These are phyloP conservation scores for Amphipoea oculea DNA, from an alignment of 2,888 invertebrate species.

Conservation along the genomic window DNA sequence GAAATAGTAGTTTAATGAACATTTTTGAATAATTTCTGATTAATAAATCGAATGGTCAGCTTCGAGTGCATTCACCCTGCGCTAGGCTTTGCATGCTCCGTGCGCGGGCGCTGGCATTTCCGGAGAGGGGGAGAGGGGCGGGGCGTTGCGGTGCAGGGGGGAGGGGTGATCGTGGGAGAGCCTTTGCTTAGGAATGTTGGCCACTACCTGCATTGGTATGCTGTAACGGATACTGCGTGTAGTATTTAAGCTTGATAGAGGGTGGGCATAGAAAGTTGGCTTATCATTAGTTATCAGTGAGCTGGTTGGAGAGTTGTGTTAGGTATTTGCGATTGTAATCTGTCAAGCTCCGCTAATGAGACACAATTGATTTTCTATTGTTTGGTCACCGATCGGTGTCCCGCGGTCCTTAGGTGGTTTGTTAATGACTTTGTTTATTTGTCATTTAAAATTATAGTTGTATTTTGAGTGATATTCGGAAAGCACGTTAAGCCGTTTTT, in stretches of 20 bases:
- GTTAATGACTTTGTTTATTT: not conserved
- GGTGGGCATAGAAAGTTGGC: slow-evolving; percentile 41
- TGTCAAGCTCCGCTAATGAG: no score
- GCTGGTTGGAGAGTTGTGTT: slow-evolving; percentile 6
- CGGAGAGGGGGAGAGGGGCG: slow-evolving; percentile 71
- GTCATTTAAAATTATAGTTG: not conserved
- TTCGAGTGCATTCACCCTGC: slow-evolving; percentile 77
- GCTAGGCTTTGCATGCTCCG: slow-evolving; percentile 80
- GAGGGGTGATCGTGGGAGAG: slow-evolving; percentile 76
- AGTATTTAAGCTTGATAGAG: slow-evolving; percentile 30
- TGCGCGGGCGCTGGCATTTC: slow-evolving; percentile 85
- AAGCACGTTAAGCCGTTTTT: no score
- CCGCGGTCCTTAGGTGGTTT: no score
- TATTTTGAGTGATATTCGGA: not conserved
- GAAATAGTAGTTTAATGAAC: not conserved
- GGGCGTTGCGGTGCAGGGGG: slow-evolving; percentile 69
- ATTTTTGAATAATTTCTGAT: slow-evolving; percentile 71
- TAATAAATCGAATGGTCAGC: slow-evolving; percentile 67
- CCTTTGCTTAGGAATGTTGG: slow-evolving; percentile 78
- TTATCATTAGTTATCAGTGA: slow-evolving; percentile 36
- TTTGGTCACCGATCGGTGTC: no score
- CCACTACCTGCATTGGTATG: slow-evolving; percentile 73
- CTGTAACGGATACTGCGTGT: slow-evolving; percentile 70
- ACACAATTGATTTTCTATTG: no score
- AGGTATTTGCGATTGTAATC: slow-evolving; percentile 4